A percentile compares a stretch with the other conserved stretches of the same genome.
phyloP scores from a whole-genome alignment of 2,113 vertebrate genomes.

The Thalassarche chlororhynchos region DNA sequence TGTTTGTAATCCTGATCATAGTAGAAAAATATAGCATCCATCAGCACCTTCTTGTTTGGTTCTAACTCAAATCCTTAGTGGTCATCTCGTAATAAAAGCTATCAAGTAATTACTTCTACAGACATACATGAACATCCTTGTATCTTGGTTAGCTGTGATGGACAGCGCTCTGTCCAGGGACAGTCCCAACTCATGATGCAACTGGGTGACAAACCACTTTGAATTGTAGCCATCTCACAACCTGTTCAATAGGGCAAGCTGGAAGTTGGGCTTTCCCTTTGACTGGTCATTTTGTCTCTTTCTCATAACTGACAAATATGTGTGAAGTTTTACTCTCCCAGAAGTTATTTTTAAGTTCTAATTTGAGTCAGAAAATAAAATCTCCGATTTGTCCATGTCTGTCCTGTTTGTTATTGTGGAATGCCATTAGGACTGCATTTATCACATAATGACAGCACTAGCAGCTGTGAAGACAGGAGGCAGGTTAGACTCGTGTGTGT shows the following conservation, averaged over 20 bases:
- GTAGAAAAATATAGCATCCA: not conserved
- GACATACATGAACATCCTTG: too few relatives aligned
- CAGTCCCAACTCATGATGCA: not conserved
- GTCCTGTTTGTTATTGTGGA: not conserved
- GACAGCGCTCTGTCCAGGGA: not conserved
- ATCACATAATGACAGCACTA: not conserved
- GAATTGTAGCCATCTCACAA: fast-evolving
- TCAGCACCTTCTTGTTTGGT: not conserved
- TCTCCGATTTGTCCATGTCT: not conserved
- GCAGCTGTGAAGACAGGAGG: not conserved
- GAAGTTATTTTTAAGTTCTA: not conserved
- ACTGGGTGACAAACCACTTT: fast-evolving
- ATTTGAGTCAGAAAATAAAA: not conserved
- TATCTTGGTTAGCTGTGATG: not conserved
- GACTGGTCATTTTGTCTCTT: not conserved
- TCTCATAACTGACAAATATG: fast-evolving
- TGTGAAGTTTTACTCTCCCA: not conserved
- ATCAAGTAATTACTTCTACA: not conserved
- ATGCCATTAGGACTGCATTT: not conserved
- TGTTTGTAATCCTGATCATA: not conserved
- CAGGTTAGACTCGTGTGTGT: too few relatives aligned
- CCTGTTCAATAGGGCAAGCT: not conserved
- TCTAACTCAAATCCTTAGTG: not conserved
- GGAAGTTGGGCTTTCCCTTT: not conserved
- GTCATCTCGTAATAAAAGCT: not conserved